A percentile compares a stretch with the other conserved stretches of the same genome.
phyloP scores from a whole-genome alignment of 1,140 invertebrate genomes.

The Lineus longissimus region DNA sequence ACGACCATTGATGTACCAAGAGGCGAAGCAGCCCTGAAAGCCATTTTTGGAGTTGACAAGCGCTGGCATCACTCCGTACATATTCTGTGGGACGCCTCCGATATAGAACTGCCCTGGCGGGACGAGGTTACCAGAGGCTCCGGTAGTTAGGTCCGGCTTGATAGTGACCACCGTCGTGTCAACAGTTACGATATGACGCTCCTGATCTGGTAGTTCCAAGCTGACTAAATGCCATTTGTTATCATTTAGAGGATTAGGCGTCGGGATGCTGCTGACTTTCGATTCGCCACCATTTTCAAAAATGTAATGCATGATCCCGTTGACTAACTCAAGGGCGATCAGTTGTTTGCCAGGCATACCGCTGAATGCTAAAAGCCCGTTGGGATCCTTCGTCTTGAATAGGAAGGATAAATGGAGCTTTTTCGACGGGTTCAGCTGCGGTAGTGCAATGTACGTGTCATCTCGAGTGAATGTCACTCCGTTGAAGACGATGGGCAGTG shows the following conservation, averaged over 20 bases:
- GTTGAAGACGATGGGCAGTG: conserved; percentile 27
- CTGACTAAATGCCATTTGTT: conserved; percentile 91
- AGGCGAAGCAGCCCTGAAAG: conserved; percentile 90
- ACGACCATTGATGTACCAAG: conserved; percentile 86
- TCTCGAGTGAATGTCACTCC: conserved; percentile 33
- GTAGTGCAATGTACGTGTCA: conserved; percentile 29
- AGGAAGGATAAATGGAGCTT: conserved; percentile 34
- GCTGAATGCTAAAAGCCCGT: conserved; percentile 84
- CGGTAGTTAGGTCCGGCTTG: conserved; percentile 54
- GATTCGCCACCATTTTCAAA: conserved; percentile 75
- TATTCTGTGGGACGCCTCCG: conserved; percentile 73
- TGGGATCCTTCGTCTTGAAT: conserved; percentile 59
- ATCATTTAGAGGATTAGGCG: conserved; percentile 66
- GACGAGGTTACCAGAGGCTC: conserved; percentile 82
- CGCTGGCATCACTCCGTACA: conserved; percentile 24
- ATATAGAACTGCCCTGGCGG: conserved; percentile 89
- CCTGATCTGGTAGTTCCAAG: conserved; percentile 77
- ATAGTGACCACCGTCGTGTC: conserved; percentile 13
- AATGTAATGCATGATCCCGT: conserved; percentile 74
- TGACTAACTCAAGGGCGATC: conserved; percentile 78
- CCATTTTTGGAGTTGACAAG: conserved; percentile 75
- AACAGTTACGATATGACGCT: conserved; percentile 35
- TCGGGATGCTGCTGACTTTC: conserved; percentile 64
- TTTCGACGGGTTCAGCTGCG: conserved; percentile 20
- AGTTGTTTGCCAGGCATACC: conserved; percentile 92